Evolutionary conservation across 2,888 invertebrate genomes (phyloP), one percentile per base, ranked within the genome.

Genomic region (Hybos culiciformis): DNA sequence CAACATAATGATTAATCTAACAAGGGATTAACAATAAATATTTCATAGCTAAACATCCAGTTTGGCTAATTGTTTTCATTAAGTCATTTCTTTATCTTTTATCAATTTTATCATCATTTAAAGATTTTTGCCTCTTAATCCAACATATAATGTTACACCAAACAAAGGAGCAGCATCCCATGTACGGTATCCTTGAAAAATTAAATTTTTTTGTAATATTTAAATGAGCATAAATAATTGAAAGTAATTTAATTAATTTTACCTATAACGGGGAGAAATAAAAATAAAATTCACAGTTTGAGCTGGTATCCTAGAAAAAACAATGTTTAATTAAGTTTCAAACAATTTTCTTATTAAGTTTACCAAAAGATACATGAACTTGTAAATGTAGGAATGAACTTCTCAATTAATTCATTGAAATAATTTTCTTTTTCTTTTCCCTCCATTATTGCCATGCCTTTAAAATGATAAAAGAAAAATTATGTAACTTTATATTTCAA

Each of bases 121-220:
- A n/a, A 23, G 23, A 7, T 19, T 32, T 15, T 52, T 66, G 74
- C 43, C 83, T 66, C 59, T 88, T 88, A 47, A 87, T 75, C 62
- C 79, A 83, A 58, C 86, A 87, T 19, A 90, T 67, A 42, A 88
- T 80, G 57, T 88, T 88, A 45, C 85, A 81, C 88, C 88, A 90
- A 19, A 80, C 61, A 53, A 88, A 82, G 2, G 86, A 80, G 39
- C 80, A 82, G 0, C 75, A 67, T 1, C 85, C 82, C 20, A 90
- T 83, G 56, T 83, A 90, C 2, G 80, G 74, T 1, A 90, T 83
- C 14, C n/a, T n/a, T n/a, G n/a, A n/a, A n/a, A n/a, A n/a, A n/a
- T n/a, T n/a, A n/a, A n/a, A n/a, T n/a, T n/a, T n/a, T n/a, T n/a
- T n/a, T n/a, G n/a, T n/a, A n/a, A n/a, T n/a, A n/a, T n/a, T n/a